Conservation (phyloP, 2,888 invertebrate species). For the Brassicogethes aeneus region DNA sequence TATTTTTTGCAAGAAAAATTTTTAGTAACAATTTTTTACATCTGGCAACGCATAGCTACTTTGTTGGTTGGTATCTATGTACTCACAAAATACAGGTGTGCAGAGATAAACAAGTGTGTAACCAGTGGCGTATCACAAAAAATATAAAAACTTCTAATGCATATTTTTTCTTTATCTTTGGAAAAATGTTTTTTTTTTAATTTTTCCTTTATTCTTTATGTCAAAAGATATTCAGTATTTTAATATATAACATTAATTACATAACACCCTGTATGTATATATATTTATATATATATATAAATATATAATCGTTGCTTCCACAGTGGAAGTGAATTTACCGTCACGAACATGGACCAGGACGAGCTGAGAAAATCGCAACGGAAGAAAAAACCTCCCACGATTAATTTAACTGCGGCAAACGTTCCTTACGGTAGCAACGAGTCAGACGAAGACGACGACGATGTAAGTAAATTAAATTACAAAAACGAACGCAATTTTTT, state of each 20-base stretch:
- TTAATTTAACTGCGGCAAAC: constrained; percentile 26
- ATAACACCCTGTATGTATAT: too few relatives aligned
- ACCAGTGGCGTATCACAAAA: too few relatives aligned
- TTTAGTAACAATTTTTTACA: too few relatives aligned
- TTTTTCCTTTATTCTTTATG: constrained; percentile 3
- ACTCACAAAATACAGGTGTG: too few relatives aligned
- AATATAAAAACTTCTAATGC: too few relatives aligned
- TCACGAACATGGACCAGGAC: constrained; percentile 81
- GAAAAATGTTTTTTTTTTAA: constrained; percentile 1
- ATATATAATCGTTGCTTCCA: constrained; percentile 13
- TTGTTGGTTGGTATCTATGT: too few relatives aligned
- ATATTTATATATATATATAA: not conserved
- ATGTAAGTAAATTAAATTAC: constrained; percentile 28
- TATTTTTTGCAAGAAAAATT: too few relatives aligned
- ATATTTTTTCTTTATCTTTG: too few relatives aligned
- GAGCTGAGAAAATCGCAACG: constrained; percentile 70
- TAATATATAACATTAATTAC: too few relatives aligned
- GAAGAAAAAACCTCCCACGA: constrained; percentile 46
- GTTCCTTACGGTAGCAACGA: constrained; percentile 53
- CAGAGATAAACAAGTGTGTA: too few relatives aligned
- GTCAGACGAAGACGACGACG: constrained; percentile 67
- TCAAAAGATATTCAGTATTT: constrained; percentile 3
- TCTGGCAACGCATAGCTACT: too few relatives aligned
- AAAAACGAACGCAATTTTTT: constrained; percentile 2
- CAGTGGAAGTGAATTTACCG: constrained; percentile 66